Base-by-base conservation (phyloP, 2,797 vertebrate genomes). In the Oreonectes daqikongensis region DNA sequence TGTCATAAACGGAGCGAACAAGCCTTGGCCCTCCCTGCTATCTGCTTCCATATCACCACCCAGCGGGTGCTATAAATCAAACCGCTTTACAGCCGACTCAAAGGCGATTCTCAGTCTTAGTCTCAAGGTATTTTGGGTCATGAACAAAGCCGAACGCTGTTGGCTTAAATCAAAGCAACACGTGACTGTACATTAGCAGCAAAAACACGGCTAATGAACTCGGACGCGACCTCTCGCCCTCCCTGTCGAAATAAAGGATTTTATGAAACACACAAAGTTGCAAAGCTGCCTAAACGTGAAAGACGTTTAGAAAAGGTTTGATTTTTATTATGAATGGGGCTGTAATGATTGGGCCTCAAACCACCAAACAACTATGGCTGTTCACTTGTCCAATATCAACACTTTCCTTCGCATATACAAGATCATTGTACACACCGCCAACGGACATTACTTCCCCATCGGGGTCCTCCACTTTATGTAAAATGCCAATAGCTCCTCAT, bases 141-240 rank as follows among this genome's bases (percentile, higher is more conserved):
- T 46, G 73, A 83, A 77, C 72, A 83, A 79, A 83, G 76, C 53
- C 10, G 60, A 14, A 38, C 20, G 17, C 57, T 63, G 40, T 65
- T 73, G 76, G 26, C 63, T 77, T 72, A 79, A 81, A 84, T 84
- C 72, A 78, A 77, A 78, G 35, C 46, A 42, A 53, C 42, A 18
- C n/a, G 6, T 61, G 57, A 71, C 70, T 46, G 44, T 50, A 65
- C 44, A 44, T 82, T 75, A 79, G 18, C 69, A 72, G 44, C 35
- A 30, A 68, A n/a, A 63, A 79, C 53, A 35, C 4, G 12, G 9
- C 59, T 76, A 75, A 81, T 57, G 40, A 72, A 80, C 71, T 72
- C 5, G 5, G 68, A 72, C 74, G 71, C 50, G 28, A 15, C 55
- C 30, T 70, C n/a, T 73, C 5, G 26, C 60, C 57, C 46, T 18